phyloP scores from a whole-genome alignment of 2,113 vertebrate genomes.

The Sus scrofa region T2T-Sscrofa CM000814.6:9064501-9065000 shows the following conservation, averaged over 20 bases:
- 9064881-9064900: fast-evolving
- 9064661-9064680: neutral
- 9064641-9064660: fast-evolving
- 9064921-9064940: neutral
- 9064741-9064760: neutral
- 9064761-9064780: neutral
- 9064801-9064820: too few species aligned
- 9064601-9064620: fast-evolving
- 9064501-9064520: fast-evolving
- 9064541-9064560: neutral
- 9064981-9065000: neutral
- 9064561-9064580: slow-evolving; percentile 75
- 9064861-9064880: too few species aligned
- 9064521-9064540: fast-evolving
- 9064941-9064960: neutral
- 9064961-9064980: neutral
- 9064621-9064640: fast-evolving
- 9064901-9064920: neutral
- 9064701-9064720: neutral
- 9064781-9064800: neutral
- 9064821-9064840: too few species aligned
- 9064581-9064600: neutral
- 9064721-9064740: neutral
- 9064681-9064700: neutral
- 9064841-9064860: too few species aligned